Evolutionary conservation across 2,888 invertebrate genomes (phyloP), one percentile per base, ranked within the genome.

Genomic region (Tenthredo distinguenda): DNA sequence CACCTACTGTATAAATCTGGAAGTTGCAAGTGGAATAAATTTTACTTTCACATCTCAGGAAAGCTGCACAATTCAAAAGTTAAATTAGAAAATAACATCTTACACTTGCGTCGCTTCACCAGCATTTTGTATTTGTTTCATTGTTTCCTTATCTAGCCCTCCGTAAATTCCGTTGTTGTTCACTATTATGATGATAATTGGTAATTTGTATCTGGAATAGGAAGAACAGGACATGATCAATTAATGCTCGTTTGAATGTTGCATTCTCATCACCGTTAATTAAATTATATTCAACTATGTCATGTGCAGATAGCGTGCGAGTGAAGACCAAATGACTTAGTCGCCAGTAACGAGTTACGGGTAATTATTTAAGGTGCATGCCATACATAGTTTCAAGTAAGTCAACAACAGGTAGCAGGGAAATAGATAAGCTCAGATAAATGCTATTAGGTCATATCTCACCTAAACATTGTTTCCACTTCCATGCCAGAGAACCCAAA

Each of bases 401-500:
- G 43, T 74, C 21, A 21, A 43, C n/a, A 31, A 74, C n/a, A 74
- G 43, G 26, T 26, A 21, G 7, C 10, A 74, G 2, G 43, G 21
- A 9, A 21, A 74, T 62, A 62, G 62, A 74, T 21, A 21, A 43
- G n/a, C n/a, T 2, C 10, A 37, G 26, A 50, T 37, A 43, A 55
- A 74, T 50, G 65, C 76, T 34, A 85, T 47, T 31, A 9, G 50
- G 55, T 86, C 3, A 26, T 15, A 84, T n/a, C 72, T 87, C 88
- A 95, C 95, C 96, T 95, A 91, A 97, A 96, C 96, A 99, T 98
- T 0, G 99, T 99, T 94, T 99, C 99, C 40, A 99, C 95, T 95
- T 99, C 99, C 99, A 99, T 99, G 91, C 98, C 99, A 40, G 99
- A 98, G 94, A 99, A 99, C 2, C 99, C 99, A 94, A 99, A 99